Evolutionary conservation across 1,140 invertebrate species (phyloP).

Genomic region (Cydia amplana): DNA sequence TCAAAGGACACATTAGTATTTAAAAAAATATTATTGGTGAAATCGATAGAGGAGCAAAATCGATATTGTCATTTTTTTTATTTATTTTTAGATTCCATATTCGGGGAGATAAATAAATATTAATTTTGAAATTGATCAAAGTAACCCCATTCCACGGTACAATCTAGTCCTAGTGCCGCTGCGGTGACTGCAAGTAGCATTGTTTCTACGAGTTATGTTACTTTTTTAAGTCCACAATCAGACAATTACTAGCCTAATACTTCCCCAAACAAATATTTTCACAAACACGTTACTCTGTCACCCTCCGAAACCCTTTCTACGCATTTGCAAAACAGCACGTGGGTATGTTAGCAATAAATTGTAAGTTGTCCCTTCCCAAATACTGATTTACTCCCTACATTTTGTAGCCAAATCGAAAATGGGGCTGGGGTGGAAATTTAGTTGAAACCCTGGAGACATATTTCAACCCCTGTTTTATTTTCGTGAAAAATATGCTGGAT

Average conservation of each 20-base stretch:
- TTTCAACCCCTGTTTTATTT: slow-evolving; percentile 48
- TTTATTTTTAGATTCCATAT: too few relatives aligned
- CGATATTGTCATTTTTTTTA: too few relatives aligned
- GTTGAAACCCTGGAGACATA: slow-evolving; percentile 49
- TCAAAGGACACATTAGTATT: too few relatives aligned
- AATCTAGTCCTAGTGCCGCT: too few relatives aligned
- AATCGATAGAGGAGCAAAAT: too few relatives aligned
- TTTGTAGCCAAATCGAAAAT: slow-evolving; percentile 49
- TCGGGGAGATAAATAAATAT: too few relatives aligned
- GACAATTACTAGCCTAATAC: neutral
- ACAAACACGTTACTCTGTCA: neutral
- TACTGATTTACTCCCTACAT: slow-evolving; percentile 47
- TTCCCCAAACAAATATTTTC: slow-evolving; percentile 4
- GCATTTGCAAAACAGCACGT: slow-evolving; percentile 28
- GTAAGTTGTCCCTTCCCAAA: slow-evolving; percentile 38
- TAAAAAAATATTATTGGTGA: too few relatives aligned
- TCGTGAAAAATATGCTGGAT: slow-evolving; percentile 38
- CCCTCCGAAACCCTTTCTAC: slow-evolving; percentile 13
- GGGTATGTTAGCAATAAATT: slow-evolving; percentile 35
- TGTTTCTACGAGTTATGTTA: too few relatives aligned
- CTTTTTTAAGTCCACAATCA: neutral
- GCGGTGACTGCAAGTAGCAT: too few relatives aligned
- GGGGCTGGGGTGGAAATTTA: slow-evolving; percentile 41
- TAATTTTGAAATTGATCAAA: too few relatives aligned
- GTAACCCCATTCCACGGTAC: too few relatives aligned